Evolutionary conservation across 2,888 invertebrate species (phyloP), one percentile per base, ranked within the genome.

Genomic region (Drosophila lutescens): DNA sequence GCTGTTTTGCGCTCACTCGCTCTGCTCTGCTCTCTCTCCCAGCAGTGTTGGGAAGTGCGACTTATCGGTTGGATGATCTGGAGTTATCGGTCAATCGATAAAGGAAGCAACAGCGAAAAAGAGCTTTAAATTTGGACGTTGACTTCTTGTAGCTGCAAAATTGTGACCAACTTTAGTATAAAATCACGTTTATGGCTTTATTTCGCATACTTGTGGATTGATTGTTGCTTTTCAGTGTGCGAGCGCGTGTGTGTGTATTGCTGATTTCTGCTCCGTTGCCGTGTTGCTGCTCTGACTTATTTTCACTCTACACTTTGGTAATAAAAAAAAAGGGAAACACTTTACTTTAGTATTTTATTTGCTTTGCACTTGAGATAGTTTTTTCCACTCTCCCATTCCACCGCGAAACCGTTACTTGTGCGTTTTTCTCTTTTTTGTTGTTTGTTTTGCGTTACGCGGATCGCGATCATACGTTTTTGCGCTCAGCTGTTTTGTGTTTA

Each of bases 401-500:
- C 23, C 32, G 46, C 26, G 46, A 10, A 50, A 32, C 65, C 44
- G 26, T 30, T 50, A 43, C 56, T 34, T 44, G 10, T 44, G 51
- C 63, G 77, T 47, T 74, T 68, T 38, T 51, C 20, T 38, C 12
- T n/a, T 13, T 47, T 47, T 15, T 67, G 54, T 57, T 49, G 57
- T 65, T 72, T 71, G 41, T 60, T 55, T 57, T 61, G 38, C 69
- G 71, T 78, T 84, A 77, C 69, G 80, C 73, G 80, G 32, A 41
- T 38, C 77, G 51, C 78, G 88, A 84, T 80, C 88, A 79, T 74
- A 78, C 77, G 86, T 82, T 82, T 62, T 49, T 71, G 30, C 9
- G 41, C 74, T 83, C 88, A 86, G 89, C 85, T 86, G 87, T 76
- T 88, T 84, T 78, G 40, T 86, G 75, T 84, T 86, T 84, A 78